phyloP scores from a whole-genome alignment of 1,140 invertebrate species.

The Drosophila persimilis region DNA sequence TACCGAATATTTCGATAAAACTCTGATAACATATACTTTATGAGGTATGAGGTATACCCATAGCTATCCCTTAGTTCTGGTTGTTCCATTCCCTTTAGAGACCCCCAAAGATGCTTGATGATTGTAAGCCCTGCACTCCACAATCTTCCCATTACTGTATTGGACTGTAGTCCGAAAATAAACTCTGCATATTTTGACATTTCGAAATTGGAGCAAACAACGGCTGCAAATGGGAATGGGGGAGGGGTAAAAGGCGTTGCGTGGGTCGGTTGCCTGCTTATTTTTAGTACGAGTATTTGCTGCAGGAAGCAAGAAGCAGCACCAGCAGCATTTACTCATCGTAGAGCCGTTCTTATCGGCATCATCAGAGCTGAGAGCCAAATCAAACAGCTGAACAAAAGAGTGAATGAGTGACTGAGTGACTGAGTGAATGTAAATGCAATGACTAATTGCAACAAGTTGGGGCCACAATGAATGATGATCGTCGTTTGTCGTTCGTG shows the following conservation, averaged over 20 bases:
- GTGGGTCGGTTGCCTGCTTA: constrained; percentile 62
- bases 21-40: no score
- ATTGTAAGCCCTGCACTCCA: constrained; percentile 6
- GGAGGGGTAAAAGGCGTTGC: constrained; percentile 46
- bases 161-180: constrained; percentile 31
- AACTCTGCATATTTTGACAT: constrained; percentile 54
- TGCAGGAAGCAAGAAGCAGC: constrained; percentile 40
- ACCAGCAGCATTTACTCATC: constrained; percentile 5
- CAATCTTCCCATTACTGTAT: constrained; percentile 10
- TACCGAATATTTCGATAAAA: no score
- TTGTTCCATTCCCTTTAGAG: no score
- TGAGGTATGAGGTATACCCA: no score
- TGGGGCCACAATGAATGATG: constrained; percentile 49
- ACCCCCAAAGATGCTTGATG: not conserved
- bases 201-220: constrained; percentile 69
- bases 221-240: constrained; percentile 3
- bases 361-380: not conserved
- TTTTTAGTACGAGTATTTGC: constrained; percentile 46
- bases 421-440: constrained; percentile 15
- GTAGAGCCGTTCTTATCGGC: constrained; percentile 11
- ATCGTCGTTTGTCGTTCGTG: not conserved
- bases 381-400: constrained; percentile 34
- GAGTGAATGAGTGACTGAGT: not conserved
- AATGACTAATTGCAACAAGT: constrained; percentile 67
- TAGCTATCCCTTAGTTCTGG: no score